phyloP scores from a whole-genome alignment of 2,113 vertebrate species.

The Trematocara nigrifrons region DNA sequence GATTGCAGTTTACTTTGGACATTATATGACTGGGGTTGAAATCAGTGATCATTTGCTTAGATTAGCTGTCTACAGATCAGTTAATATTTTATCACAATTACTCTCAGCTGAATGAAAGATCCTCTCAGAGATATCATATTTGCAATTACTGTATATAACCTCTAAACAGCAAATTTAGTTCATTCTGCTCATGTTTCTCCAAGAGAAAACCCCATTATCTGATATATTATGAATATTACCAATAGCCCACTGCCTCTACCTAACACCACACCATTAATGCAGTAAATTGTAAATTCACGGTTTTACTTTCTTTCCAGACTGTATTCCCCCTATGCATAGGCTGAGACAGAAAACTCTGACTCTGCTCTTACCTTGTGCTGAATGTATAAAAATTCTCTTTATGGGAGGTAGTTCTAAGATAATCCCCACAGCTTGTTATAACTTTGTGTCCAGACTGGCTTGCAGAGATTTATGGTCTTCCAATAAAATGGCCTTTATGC shows the following conservation, averaged over 20 bases:
- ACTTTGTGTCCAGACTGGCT: slow-evolving; percentile 8
- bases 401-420: not conserved
- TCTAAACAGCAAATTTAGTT: not conserved
- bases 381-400: slow-evolving; percentile 21
- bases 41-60: not conserved
- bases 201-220: not conserved
- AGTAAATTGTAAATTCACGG: not conserved
- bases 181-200: not conserved
- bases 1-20: not conserved
- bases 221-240: not conserved
- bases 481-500: slow-evolving; percentile 43
- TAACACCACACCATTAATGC: not conserved
- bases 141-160: not conserved
- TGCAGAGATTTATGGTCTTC: slow-evolving; percentile 48
- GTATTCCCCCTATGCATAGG: not conserved
- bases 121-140: not conserved
- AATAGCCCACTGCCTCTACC: not conserved
- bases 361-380: slow-evolving; percentile 13
- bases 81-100: not conserved
- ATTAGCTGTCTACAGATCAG: not conserved
- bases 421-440: slow-evolving; percentile 30
- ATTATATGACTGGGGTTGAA: not conserved
- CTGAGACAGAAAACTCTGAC: not conserved
- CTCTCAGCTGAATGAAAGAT: not conserved
- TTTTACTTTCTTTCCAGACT: not conserved